Percentiles rank a stretch among this genome's conserved stretches.
Conservation (phyloP, 2,888 invertebrate genomes). For the Eulithis testata region DNA sequence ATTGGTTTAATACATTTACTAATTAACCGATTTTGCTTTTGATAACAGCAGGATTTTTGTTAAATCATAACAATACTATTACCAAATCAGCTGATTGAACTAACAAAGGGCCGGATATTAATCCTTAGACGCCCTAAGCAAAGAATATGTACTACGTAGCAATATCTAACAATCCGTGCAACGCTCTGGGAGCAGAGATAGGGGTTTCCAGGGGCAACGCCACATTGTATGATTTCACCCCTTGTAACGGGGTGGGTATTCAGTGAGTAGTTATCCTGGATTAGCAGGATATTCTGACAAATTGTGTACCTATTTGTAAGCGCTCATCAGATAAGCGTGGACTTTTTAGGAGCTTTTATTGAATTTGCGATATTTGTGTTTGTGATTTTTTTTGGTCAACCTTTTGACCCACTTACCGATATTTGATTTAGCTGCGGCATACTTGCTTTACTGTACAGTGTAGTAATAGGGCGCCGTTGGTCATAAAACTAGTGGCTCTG, state of each 20-base stretch:
- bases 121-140: conserved; percentile 1
- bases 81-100: background rate
- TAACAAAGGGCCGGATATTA: background rate
- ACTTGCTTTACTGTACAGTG: too few species aligned
- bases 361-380: too few species aligned
- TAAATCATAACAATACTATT: background rate
- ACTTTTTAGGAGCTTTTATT: too few species aligned
- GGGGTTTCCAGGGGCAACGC: background rate
- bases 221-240: conserved; percentile 8
- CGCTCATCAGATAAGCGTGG: too few species aligned
- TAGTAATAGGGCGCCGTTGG: too few species aligned
- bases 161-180: background rate
- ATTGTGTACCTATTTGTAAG: background rate
- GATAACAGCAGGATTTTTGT: too few species aligned
- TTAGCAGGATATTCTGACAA: conserved; percentile 6
- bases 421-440: too few species aligned
- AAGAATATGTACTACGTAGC: background rate
- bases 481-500: too few species aligned
- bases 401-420: too few species aligned
- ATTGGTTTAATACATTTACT: too few species aligned
- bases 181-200: background rate
- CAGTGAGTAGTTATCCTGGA: conserved; percentile 1
- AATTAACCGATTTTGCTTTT: too few species aligned
- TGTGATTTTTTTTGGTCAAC: too few species aligned
- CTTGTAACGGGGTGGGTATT: conserved; percentile 1